Evolutionary conservation across 2,888 invertebrate species (phyloP).

Genomic region (Callinectes sapidus): DNA sequence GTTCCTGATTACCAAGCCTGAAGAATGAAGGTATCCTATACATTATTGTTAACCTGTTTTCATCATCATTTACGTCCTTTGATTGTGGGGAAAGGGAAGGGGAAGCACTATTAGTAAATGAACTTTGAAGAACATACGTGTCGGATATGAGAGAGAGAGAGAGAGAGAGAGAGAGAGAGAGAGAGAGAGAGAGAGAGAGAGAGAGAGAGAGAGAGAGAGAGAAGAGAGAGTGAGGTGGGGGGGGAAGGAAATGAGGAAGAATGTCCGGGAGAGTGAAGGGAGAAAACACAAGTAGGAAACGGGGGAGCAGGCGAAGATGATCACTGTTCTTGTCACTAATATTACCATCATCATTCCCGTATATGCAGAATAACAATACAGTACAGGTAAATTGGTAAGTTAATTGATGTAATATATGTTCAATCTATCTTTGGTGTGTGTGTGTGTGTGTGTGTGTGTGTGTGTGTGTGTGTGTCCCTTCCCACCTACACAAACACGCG

Average conservation of each 20-base stretch:
- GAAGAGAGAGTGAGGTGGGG: not conserved
- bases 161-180: not conserved
- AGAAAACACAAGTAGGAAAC: not conserved
- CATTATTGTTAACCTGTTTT: no score
- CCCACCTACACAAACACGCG: conserved; percentile 32
- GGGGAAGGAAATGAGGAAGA: not conserved
- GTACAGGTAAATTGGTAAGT: not conserved
- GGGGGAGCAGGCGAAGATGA: not conserved
- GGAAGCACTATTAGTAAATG: no score
- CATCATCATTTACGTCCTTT: no score
- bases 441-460: conserved; percentile 41
- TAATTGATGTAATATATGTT: not conserved
- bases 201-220: conserved; percentile 22
- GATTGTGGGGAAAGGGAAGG: no score
- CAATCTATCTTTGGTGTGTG: not conserved
- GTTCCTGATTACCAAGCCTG: no score
- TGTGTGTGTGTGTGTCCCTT: conserved; percentile 19
- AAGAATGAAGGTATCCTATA: no score
- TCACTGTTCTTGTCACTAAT: not conserved
- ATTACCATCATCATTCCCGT: not conserved
- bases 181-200: not conserved
- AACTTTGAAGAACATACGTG: not conserved
- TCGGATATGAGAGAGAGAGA: not conserved
- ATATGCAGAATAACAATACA: no score
- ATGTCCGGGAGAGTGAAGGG: not conserved